Percentiles rank a stretch among this genome's conserved stretches.
Evolutionary conservation across 2,797 vertebrate genomes (phyloP).

Genomic region (Halcyon chelicuti): DNA sequence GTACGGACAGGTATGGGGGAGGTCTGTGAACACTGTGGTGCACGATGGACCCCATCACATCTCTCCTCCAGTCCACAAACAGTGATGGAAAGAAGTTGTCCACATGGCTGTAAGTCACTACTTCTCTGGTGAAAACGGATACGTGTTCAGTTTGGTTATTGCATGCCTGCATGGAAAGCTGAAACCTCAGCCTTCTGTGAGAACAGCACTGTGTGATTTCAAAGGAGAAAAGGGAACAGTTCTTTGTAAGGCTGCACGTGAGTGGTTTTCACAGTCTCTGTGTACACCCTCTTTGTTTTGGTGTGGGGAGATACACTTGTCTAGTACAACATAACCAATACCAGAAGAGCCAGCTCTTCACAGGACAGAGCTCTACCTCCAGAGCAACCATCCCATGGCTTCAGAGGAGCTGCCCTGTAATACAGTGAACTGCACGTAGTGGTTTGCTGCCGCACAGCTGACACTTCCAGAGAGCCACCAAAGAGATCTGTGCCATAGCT

Average conservation of each 20-base stretch:
- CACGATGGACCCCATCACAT: not conserved
- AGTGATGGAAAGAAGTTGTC: not conserved
- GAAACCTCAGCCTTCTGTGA: not conserved
- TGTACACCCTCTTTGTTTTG: rapidly evolving
- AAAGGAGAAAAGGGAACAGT: not conserved
- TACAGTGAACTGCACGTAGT: too few relatives aligned
- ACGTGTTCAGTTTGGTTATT: not conserved
- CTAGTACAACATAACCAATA: not conserved
- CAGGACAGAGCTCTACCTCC: not conserved
- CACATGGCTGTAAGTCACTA: not conserved
- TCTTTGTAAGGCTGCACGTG: not conserved
- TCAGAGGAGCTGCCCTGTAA: not conserved
- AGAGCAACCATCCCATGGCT: not conserved
- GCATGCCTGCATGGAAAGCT: not conserved
- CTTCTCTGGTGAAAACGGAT: not conserved
- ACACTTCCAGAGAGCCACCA: not conserved
- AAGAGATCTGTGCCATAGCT: not conserved
- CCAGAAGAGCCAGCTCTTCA: rapidly evolving
- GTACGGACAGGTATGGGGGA: not conserved
- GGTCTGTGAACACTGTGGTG: not conserved
- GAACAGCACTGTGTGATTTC: not conserved
- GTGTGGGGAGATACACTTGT: not conserved
- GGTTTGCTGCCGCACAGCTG: not conserved
- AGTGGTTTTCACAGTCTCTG: not conserved
- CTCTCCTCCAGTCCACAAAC: not conserved